Base-by-base conservation (phyloP, 92 coral and sea anemone genomes). In the Micromussa lordhowensis region DNA sequence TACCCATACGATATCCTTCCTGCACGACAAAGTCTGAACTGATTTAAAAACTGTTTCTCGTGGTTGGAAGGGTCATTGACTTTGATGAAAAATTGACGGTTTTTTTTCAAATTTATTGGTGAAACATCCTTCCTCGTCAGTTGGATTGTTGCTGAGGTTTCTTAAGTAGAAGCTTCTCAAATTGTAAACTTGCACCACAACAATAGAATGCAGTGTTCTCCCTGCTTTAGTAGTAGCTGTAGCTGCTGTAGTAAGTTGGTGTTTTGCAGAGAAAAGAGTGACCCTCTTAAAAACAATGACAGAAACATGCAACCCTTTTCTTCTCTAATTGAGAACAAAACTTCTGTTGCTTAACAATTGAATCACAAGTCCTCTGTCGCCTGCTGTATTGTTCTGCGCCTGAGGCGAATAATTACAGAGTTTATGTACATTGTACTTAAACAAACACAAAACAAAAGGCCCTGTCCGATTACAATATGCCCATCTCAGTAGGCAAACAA, bases 381-480 rank as follows among this genome's bases (percentile, higher is more conserved):
- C 40, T 57, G 19, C 35, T 64, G n/a, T 68, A 64, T 29, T 81
- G 76, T 82, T 68, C 24, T 54, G 5, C 21, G 32, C 19, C 15
- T 48, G n/a, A 53, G 30, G 19, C 19, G 68, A 69, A 48, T 55
- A 70, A 70, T 74, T 84, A 36, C 82, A 28, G 54, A 66, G 78
- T 59, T 12, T 76, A 21, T 26, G 66, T 63, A 48, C 68, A 63
- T 24, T 61, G 74, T 64, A 16, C 44, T 30, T 38, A 86, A 86
- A 44, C 75, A 86, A 86, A 86, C 77, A 86, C 24, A 5, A 22
- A 86, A 86, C 83, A 86, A 77, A 26, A 16, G 14, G 1, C 63
- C 24, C 82, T 78, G 83, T 68, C 77, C 12, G 63, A 40, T 16
- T 19, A 30, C 32, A 36, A 44, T 77, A 44, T 21, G 48, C 44